Conservation (phyloP, 2,797 vertebrate genomes). For the Cheirogaleus major region DNA sequence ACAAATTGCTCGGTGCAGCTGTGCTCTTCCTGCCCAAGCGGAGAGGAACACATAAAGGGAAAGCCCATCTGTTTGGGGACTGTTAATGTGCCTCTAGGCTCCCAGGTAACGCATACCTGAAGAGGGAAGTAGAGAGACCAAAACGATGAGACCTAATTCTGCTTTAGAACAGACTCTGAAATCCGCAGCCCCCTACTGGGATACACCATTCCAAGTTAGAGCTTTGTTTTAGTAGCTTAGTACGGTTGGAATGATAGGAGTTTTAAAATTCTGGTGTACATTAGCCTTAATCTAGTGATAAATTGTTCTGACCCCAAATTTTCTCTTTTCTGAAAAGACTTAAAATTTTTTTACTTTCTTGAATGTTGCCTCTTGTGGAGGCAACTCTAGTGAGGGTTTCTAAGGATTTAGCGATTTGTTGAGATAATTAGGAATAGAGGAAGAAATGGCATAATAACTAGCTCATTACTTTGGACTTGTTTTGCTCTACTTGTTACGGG, state of each 20-base stretch:
- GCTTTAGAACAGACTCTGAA: neutral
- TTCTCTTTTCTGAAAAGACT: neutral
- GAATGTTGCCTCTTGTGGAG: neutral
- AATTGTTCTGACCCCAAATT: neutral
- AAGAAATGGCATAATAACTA: neutral
- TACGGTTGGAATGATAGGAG: neutral
- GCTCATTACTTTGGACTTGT: neutral
- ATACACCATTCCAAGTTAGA: neutral
- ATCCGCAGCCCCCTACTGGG: neutral
- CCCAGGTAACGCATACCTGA: conserved; percentile 29
- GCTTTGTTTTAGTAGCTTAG: neutral
- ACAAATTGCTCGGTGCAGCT: conserved; percentile 3
- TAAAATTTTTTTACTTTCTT: neutral
- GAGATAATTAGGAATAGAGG: conserved; percentile 6
- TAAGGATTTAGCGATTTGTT: conserved; percentile 8
- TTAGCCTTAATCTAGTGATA: neutral
- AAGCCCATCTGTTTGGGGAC: conserved; percentile 52
- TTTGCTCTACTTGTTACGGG: neutral
- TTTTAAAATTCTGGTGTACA: conserved; percentile 29
- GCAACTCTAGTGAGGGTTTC: neutral
- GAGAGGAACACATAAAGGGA: neutral
- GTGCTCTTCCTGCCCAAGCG: neutral
- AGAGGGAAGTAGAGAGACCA: neutral
- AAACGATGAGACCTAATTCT: neutral
- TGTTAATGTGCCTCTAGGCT: neutral